Evolutionary conservation across 2,797 vertebrate genomes (phyloP).

Genomic region (Salmo trutta): DNA sequence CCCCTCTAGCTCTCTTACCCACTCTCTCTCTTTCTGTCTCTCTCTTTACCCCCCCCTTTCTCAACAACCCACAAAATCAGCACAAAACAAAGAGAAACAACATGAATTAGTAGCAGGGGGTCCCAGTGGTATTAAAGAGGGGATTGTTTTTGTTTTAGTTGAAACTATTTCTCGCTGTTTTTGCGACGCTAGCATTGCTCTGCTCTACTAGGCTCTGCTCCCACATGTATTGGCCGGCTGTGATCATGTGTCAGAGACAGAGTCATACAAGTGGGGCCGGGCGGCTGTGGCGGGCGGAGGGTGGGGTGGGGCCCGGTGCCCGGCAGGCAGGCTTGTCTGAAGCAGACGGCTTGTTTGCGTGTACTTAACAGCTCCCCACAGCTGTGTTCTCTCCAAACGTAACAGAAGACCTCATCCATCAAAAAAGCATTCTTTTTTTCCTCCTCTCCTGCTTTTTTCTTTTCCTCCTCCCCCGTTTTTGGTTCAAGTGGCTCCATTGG

Average conservation of each 20-base stretch:
- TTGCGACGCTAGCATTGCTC: constrained; percentile 56
- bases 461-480: constrained; percentile 56
- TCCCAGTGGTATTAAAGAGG: constrained; percentile 74
- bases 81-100: constrained; percentile 77
- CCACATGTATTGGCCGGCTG: constrained; percentile 81
- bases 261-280: constrained; percentile 74
- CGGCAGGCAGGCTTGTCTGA: constrained; percentile 84
- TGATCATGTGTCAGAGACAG: constrained; percentile 83
- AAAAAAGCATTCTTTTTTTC: constrained; percentile 67
- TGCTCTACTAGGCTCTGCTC: constrained; percentile 62
- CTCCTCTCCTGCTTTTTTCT: constrained; percentile 51
- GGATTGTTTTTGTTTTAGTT: constrained; percentile 73
- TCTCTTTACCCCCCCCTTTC: constrained; percentile 30
- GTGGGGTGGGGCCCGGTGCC: constrained; percentile 35
- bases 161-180: constrained; percentile 80
- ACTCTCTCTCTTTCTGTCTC: constrained; percentile 11
- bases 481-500: constrained; percentile 78
- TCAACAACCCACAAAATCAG: constrained; percentile 64
- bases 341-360: constrained; percentile 85
- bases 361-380: constrained; percentile 89
- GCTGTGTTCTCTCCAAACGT: constrained; percentile 89
- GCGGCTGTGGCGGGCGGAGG: constrained; percentile 22
- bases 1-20: constrained; percentile 40
- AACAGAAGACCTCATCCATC: constrained; percentile 86
- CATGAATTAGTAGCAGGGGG: constrained; percentile 76